Evolutionary conservation across 2,797 vertebrate genomes (phyloP).

Genomic region (Helostoma temminkii): DNA sequence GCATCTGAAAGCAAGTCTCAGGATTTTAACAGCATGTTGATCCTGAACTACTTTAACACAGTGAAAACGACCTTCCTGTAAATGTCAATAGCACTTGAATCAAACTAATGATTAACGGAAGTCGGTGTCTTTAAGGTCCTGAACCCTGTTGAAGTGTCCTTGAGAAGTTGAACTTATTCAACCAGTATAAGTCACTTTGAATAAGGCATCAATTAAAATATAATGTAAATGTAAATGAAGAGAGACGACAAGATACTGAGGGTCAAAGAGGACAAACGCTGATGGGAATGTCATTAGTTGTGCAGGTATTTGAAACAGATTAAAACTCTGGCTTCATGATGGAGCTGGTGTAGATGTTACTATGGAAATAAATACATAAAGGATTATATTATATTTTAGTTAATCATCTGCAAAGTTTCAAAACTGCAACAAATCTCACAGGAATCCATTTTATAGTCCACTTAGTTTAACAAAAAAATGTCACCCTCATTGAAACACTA

Average conservation of each 20-base stretch:
- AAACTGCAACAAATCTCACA: no score
- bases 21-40: no score
- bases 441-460: no score
- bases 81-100: background rate
- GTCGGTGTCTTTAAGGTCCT: background rate
- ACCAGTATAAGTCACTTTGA: background rate
- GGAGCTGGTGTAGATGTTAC: background rate
- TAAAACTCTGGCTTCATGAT: background rate
- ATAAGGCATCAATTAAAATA: slow-evolving; percentile 7
- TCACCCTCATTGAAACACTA: no score
- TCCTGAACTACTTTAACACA: background rate
- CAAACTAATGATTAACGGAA: background rate
- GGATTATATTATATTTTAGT: no score
- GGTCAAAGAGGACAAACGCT: slow-evolving; percentile 7
- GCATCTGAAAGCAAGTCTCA: no score
- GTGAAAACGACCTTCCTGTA: background rate
- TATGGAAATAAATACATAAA: no score
- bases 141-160: background rate
- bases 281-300: no score
- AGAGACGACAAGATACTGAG: background rate
- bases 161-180: background rate
- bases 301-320: no score
- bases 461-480: no score
- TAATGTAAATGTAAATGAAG: slow-evolving; percentile 19
- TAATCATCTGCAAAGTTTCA: no score